Conservation (phyloP, 2,888 invertebrate species). For the Andrena minutula region DNA sequence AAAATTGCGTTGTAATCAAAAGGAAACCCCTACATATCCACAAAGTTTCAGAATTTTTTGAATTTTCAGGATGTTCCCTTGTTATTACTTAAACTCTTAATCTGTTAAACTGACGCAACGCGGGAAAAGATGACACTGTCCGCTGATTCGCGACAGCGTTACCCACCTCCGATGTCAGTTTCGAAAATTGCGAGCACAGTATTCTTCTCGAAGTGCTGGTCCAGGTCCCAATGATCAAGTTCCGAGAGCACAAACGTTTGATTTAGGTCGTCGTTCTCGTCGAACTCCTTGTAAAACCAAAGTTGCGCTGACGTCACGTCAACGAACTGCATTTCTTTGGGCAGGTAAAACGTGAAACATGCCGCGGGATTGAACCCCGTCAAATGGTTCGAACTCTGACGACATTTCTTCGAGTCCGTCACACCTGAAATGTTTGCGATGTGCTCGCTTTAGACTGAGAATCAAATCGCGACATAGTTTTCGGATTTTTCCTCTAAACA, state of each 20-base stretch:
- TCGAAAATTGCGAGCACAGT: conserved; percentile 92
- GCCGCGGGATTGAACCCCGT: conserved; percentile 87
- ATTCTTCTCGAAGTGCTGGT: conserved; percentile 90
- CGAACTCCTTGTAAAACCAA: conserved; percentile 92
- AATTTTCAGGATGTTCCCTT: no score
- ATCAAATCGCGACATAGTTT: no score
- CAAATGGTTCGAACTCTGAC: conserved; percentile 80
- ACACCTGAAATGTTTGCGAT: conserved; percentile 83
- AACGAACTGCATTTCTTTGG: conserved; percentile 90
- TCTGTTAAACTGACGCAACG: no score
- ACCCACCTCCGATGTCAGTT: conserved; percentile 88
- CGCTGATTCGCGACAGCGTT: neutral
- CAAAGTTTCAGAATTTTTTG: no score
- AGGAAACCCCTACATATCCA: no score
- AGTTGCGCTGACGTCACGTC: conserved; percentile 92
- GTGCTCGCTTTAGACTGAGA: no score
- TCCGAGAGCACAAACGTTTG: conserved; percentile 93
- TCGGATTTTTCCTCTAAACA: no score
- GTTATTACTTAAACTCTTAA: no score
- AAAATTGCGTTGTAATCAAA: no score
- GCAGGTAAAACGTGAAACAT: conserved; percentile 92
- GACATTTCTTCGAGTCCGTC: conserved; percentile 85
- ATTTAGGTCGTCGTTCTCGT: conserved; percentile 88
- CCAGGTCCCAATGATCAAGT: conserved; percentile 91
- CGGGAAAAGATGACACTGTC: no score